Evolutionary conservation across 37 sponge, comb jelly and placozoan genomes (phyloP).

Genomic region (Ianthella basta): DNA sequence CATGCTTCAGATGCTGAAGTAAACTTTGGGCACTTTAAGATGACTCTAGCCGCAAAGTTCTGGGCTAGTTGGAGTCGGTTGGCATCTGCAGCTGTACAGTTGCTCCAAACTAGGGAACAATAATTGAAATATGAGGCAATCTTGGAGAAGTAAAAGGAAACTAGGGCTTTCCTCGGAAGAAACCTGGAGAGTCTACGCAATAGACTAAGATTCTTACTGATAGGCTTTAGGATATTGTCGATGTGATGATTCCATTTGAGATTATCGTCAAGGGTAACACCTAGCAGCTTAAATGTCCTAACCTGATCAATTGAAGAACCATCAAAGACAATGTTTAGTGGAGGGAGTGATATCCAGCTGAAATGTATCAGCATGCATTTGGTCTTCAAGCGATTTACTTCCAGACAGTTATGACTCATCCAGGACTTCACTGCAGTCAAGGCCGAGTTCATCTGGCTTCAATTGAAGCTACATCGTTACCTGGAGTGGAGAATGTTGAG

Average conservation of each 20-base stretch:
- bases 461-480: neutral
- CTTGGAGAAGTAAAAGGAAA: neutral
- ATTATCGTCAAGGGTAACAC: neutral
- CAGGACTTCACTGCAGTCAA: neutral
- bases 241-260: slow-evolving; percentile 3
- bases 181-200: neutral
- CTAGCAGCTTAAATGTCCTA: slow-evolving; percentile 12
- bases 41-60: slow-evolving; percentile 25
- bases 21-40: neutral
- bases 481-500: slow-evolving; percentile 16
- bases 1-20: slow-evolving; percentile 23
- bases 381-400: neutral
- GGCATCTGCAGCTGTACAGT: neutral
- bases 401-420: slow-evolving; percentile 16
- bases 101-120: slow-evolving; percentile 13
- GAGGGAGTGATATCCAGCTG: neutral
- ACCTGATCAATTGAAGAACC: slow-evolving; percentile 11
- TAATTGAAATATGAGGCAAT: slow-evolving; percentile 29
- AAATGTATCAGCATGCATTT: slow-evolving; percentile 23
- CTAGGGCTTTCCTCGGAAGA: slow-evolving; percentile 16
- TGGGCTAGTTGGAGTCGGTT: slow-evolving; percentile 24
- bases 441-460: neutral
- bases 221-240: neutral
- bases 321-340: slow-evolving; percentile 20
- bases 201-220: neutral